Percentiles rank a stretch among this genome's conserved stretches.
Conservation (phyloP, 2,797 vertebrate species). For the Poecile montanus region DNA sequence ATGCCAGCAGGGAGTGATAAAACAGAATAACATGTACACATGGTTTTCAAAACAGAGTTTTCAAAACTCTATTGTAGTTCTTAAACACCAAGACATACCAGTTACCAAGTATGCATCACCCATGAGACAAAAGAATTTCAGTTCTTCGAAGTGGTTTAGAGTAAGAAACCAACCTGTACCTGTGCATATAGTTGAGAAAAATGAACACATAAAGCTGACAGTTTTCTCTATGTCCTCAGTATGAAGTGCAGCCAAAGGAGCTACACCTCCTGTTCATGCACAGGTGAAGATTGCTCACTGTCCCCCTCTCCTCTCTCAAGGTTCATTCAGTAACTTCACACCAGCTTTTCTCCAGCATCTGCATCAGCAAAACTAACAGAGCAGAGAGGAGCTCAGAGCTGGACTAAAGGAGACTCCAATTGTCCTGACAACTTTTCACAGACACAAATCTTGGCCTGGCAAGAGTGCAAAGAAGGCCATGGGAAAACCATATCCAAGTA, state of each 20-base stretch:
- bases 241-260: not conserved
- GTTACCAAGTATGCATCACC: not conserved
- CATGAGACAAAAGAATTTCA: not conserved
- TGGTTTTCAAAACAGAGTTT: not conserved
- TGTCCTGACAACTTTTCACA: slow-evolving; percentile 5
- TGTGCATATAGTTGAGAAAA: not conserved
- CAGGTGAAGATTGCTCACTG: not conserved
- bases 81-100: not conserved
- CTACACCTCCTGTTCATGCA: not conserved
- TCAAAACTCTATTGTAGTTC: not conserved
- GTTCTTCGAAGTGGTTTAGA: not conserved
- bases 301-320: not conserved
- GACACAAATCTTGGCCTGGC: not conserved
- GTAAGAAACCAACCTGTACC: not conserved
- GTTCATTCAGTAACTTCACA: not conserved
- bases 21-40: not conserved
- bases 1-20: not conserved
- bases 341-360: not conserved
- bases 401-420: not conserved
- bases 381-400: not conserved
- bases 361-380: not conserved
- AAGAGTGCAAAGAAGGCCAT: not conserved
- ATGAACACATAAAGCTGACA: not conserved
- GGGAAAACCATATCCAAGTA: not conserved
- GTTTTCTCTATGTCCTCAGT: not conserved